These are phyloP conservation scores for Drosophila macrospina DNA, from an alignment of 2,888 invertebrate genomes.

Conservation along the genomic window DNA sequence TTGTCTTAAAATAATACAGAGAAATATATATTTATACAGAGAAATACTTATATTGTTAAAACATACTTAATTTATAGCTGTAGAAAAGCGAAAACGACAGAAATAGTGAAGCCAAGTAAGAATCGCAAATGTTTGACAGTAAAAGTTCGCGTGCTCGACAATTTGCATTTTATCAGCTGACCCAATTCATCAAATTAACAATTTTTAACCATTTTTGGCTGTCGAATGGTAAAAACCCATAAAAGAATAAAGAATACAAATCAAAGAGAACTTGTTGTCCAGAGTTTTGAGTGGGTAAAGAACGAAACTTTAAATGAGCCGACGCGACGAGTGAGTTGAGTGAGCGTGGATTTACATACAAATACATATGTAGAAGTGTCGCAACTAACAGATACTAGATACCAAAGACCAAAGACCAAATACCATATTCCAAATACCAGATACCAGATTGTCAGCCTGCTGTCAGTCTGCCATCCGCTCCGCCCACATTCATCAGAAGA, in stretches of 20 bases:
- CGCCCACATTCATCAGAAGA: constrained; percentile 44
- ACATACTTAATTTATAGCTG: not conserved
- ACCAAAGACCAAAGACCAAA: no score
- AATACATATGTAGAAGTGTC: constrained; percentile 6
- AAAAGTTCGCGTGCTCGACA: constrained; percentile 11
- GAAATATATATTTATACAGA: no score
- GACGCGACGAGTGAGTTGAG: constrained; percentile 11
- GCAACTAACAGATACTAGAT: constrained; percentile 13
- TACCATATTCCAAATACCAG: constrained; percentile 24
- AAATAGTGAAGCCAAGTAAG: not conserved
- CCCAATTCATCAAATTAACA: constrained; percentile 36
- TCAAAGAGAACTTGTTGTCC: constrained; percentile 50
- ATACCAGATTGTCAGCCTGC: constrained; percentile 33
- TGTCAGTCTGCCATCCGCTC: constrained; percentile 38
- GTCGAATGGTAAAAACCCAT: constrained; percentile 47
- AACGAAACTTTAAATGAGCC: constrained; percentile 30
- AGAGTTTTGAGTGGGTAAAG: constrained; percentile 33
- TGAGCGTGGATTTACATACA: not conserved
- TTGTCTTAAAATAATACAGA: no score
- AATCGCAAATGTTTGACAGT: not conserved
- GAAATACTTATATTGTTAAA: no score
- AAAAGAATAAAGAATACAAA: not conserved
- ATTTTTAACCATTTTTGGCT: constrained; percentile 23
- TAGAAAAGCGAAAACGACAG: not conserved
- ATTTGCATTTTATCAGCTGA: constrained; percentile 30